A percentile compares a stretch with the other conserved stretches of the same genome.
phyloP scores from a whole-genome alignment of 2,797 vertebrate genomes.

The Rhinogobio ventralis region DNA sequence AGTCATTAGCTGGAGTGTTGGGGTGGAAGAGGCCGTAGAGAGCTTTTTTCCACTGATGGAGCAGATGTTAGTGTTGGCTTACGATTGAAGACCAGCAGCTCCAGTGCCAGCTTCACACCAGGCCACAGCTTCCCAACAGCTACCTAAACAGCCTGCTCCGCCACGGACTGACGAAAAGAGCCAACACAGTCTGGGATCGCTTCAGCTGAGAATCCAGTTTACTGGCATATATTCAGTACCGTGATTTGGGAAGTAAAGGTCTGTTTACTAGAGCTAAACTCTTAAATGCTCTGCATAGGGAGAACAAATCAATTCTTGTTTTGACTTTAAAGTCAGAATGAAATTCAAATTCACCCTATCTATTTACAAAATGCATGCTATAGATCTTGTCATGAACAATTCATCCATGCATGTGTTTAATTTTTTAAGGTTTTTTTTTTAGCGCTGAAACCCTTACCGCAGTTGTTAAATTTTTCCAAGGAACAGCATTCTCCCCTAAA shows the following conservation, averaged over 20 bases:
- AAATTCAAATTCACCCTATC: neutral
- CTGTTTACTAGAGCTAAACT: constrained; percentile 3
- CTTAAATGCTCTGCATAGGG: neutral
- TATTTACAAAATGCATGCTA: neutral
- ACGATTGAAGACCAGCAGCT: constrained; percentile 56
- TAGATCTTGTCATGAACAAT: neutral
- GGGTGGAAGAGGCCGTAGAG: constrained; percentile 63
- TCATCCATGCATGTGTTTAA: too few relatives aligned
- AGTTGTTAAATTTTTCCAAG: too few relatives aligned
- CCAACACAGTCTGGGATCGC: constrained; percentile 30
- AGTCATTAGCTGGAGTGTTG: constrained; percentile 75
- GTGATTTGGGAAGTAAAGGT: neutral
- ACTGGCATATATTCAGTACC: neutral
- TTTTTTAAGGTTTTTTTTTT: too few relatives aligned
- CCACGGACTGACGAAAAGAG: constrained; percentile 53
- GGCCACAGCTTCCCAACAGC: constrained; percentile 75
- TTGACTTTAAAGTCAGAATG: neutral
- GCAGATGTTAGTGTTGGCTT: constrained; percentile 79
- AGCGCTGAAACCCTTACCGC: too few relatives aligned
- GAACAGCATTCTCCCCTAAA: too few relatives aligned
- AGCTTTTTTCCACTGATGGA: constrained; percentile 72
- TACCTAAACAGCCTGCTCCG: constrained; percentile 74
- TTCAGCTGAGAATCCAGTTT: constrained; percentile 2
- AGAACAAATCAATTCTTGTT: neutral
- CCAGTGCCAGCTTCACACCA: constrained; percentile 72